Conservation (phyloP, 2,113 vertebrate species). For the Macrotis lagotis region DNA sequence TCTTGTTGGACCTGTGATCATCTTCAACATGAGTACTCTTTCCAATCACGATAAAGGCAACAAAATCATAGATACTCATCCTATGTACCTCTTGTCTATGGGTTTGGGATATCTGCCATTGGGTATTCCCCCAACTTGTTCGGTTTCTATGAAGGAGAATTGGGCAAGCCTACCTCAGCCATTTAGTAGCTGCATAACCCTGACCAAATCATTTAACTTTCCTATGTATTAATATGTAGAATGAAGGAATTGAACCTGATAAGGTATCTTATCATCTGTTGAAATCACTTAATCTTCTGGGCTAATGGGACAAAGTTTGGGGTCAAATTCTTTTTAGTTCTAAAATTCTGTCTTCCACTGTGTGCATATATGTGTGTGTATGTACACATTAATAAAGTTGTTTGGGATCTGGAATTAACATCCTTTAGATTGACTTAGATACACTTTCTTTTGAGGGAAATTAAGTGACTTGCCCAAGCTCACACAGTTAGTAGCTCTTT, state of each 20-base stretch:
- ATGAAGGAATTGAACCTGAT: neutral
- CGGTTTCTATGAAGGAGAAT: too few relatives aligned
- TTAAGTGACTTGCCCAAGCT: too few relatives aligned
- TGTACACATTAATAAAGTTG: neutral
- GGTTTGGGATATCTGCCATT: neutral
- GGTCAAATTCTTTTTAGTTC: neutral
- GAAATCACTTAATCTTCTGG: neutral
- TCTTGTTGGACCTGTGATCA: neutral
- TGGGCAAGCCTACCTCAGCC: neutral
- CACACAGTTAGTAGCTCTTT: too few relatives aligned
- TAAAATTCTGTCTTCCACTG: neutral
- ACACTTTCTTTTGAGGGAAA: constrained; percentile 23
- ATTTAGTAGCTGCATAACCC: neutral
- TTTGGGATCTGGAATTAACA: constrained; percentile 1
- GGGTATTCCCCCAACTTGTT: neutral
- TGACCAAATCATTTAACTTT: neutral
- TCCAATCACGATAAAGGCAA: neutral
- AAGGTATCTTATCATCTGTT: neutral
- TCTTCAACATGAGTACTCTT: neutral
- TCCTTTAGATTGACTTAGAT: constrained; percentile 7
- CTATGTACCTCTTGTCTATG: neutral
- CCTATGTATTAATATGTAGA: neutral
- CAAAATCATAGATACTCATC: neutral
- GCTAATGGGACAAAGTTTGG: neutral
- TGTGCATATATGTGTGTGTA: neutral